These are phyloP conservation scores for Gibbula magus DNA, from an alignment of 2,888 invertebrate species.

Conservation along the genomic window DNA sequence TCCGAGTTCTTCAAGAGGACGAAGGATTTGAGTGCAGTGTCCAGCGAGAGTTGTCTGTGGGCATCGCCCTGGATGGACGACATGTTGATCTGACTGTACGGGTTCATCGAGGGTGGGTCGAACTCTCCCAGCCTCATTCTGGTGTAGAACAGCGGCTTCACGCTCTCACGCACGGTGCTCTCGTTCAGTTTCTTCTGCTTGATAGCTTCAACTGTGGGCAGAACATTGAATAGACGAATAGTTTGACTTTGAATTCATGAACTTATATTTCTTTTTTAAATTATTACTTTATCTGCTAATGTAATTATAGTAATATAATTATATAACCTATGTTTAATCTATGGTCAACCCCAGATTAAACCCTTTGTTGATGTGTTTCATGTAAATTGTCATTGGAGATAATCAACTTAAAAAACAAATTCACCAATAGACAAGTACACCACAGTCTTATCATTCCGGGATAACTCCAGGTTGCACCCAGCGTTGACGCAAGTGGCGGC, in stretches of 20 bases:
- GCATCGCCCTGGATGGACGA: conserved; percentile 40
- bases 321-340: too few species aligned
- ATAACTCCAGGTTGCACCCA: conserved; percentile 62
- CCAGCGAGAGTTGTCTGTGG: conserved; percentile 53
- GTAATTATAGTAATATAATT: too few species aligned
- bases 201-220: conserved; percentile 29
- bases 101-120: conserved; percentile 47
- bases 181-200: conserved; percentile 35
- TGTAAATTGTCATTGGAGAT: too few species aligned
- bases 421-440: conserved; percentile 34
- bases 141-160: conserved; percentile 37
- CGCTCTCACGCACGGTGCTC: conserved; percentile 31
- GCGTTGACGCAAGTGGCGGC: conserved; percentile 61
- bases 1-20: conserved; percentile 62
- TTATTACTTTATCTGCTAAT: too few species aligned
- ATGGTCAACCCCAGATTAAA: too few species aligned
- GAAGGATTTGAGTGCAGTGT: conserved; percentile 60
- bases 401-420: too few species aligned
- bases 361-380: too few species aligned
- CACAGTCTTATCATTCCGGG: conserved; percentile 18
- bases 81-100: conserved; percentile 38
- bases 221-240: too few species aligned
- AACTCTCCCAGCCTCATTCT: conserved; percentile 45
- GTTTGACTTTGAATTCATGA: too few species aligned
- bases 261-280: too few species aligned